Conservation (phyloP, 2,113 vertebrate genomes). For the Lanius ludovicianus region DNA sequence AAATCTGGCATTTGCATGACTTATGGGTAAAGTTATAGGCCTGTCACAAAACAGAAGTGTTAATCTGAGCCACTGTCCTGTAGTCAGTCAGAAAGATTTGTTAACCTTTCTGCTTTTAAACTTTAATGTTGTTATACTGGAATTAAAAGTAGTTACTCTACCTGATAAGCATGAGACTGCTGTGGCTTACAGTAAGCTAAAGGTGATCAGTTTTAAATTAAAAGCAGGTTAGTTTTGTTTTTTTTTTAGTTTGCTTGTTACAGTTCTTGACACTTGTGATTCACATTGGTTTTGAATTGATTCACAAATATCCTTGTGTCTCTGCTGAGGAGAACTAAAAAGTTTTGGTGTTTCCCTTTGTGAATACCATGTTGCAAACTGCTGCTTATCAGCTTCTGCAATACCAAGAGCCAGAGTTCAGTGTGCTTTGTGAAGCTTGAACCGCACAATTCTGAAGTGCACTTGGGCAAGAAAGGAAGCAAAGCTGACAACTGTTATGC, state of each 20-base stretch:
- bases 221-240: neutral
- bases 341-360: neutral
- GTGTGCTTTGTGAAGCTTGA: neutral
- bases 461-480: neutral
- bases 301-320: neutral
- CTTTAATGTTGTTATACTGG: neutral
- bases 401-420: neutral
- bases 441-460: neutral
- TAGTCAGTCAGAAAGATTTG: neutral
- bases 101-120: neutral
- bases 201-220: neutral
- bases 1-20: neutral
- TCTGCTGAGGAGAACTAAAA: slow-evolving; percentile 22
- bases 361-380: neutral
- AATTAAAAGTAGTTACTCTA: neutral
- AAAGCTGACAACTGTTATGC: neutral
- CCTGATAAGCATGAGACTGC: neutral
- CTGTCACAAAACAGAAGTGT: neutral
- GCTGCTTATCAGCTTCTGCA: neutral
- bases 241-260: neutral
- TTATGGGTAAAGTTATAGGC: neutral
- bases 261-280: neutral
- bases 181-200: neutral
- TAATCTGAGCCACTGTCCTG: neutral
- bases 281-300: neutral